A percentile compares a stretch with the other conserved stretches of the same genome.
Evolutionary conservation across 2,888 invertebrate species (phyloP).

Genomic region (Euphydryas editha): DNA sequence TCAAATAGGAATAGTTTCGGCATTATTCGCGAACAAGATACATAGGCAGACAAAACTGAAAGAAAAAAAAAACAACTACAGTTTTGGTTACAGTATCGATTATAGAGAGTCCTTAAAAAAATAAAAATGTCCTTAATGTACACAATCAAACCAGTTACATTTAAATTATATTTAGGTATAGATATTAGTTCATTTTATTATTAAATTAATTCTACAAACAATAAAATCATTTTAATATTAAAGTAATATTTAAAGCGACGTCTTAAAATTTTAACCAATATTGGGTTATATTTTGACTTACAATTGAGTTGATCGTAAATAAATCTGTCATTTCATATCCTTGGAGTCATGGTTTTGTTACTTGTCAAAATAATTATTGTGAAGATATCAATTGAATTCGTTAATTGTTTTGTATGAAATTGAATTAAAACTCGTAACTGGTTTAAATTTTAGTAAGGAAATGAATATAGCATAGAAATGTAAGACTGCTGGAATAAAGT

Average conservation of each 20-base stretch:
- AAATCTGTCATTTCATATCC: conserved; percentile 45
- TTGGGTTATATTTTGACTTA: conserved; percentile 5
- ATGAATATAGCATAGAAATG: too few species aligned
- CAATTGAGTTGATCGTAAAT: conserved; percentile 42
- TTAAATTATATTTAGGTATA: background rate
- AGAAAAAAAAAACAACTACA: too few species aligned
- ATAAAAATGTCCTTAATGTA: too few species aligned
- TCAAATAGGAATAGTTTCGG: too few species aligned
- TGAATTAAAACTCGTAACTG: too few species aligned
- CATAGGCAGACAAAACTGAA: too few species aligned
- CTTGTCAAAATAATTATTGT: background rate
- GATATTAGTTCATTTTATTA: background rate
- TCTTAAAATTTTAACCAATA: conserved; percentile 1
- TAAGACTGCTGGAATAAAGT: too few species aligned
- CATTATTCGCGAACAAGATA: too few species aligned
- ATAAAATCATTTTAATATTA: background rate
- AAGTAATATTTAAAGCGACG: background rate
- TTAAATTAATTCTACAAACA: background rate
- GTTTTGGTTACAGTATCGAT: too few species aligned
- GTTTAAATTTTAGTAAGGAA: too few species aligned
- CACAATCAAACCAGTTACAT: background rate
- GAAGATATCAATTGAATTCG: background rate
- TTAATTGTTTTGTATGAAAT: too few species aligned
- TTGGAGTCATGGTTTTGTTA: conserved; percentile 34
- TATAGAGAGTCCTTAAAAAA: too few species aligned